Conservation (phyloP, 1,140 invertebrate species). For the Parapsyche elsis region DNA sequence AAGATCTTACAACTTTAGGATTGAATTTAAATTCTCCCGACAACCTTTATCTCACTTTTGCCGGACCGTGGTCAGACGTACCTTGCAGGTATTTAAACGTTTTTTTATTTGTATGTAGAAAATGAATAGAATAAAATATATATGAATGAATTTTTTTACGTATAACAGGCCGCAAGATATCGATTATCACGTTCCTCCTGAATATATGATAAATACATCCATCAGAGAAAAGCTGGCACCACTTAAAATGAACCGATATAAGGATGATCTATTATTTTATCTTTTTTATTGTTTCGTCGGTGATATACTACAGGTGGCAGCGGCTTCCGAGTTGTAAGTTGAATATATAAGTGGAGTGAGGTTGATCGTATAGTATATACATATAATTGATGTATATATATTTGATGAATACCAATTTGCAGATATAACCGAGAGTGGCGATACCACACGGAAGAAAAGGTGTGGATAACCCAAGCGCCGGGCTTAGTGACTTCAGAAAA, state of each 20-base stretch:
- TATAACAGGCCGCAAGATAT: slow-evolving; percentile 91
- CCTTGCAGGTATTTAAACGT: slow-evolving; percentile 78
- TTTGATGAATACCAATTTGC: slow-evolving; percentile 46
- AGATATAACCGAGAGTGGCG: slow-evolving; percentile 98
- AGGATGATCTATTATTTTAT: slow-evolving; percentile 99
- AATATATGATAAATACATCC: slow-evolving; percentile 96
- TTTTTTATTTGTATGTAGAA: slow-evolving; percentile 4
- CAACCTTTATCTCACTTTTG: slow-evolving; percentile 96
- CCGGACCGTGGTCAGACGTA: slow-evolving; percentile 97
- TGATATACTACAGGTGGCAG: slow-evolving; percentile 96
- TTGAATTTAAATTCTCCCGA: slow-evolving; percentile 98
- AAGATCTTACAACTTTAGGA: slow-evolving; percentile 96
- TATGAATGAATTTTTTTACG: too few relatives aligned
- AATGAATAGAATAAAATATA: too few relatives aligned
- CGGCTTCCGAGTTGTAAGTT: slow-evolving; percentile 95
- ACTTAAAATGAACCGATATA: slow-evolving; percentile 95
- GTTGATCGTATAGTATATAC: background rate
- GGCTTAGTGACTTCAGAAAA: slow-evolving; percentile 93
- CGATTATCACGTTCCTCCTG: slow-evolving; percentile 97
- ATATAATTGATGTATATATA: background rate
- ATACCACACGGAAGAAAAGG: slow-evolving; percentile 98
- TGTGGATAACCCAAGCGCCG: slow-evolving; percentile 98
- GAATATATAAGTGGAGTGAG: background rate
- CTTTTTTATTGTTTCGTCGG: slow-evolving; percentile 99
- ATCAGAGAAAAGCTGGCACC: slow-evolving; percentile 95